A percentile compares a stretch with the other conserved stretches of the same genome.
Conservation (phyloP, 1,140 invertebrate species). For the Branchinecta lynchi region DNA sequence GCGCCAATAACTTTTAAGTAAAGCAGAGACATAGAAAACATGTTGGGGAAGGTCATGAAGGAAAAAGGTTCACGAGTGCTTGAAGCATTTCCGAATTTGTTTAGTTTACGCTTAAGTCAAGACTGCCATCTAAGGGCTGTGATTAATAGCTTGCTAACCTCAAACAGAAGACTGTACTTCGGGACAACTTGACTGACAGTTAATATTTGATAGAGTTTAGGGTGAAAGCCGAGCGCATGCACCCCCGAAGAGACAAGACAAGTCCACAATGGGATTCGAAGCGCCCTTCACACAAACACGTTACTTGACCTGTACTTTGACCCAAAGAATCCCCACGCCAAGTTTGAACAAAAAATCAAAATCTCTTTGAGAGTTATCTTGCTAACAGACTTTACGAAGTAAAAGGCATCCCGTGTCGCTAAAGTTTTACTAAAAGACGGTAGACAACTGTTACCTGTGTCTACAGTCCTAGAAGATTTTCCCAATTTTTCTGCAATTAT, state of each 20-base stretch:
- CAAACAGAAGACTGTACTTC: background rate
- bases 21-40: slow-evolving; percentile 7
- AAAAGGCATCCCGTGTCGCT: background rate
- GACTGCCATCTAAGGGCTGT: background rate
- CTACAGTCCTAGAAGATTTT: slow-evolving; percentile 76
- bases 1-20: background rate
- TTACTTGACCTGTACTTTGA: background rate
- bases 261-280: too few species aligned
- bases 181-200: background rate
- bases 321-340: background rate
- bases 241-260: background rate
- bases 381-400: background rate
- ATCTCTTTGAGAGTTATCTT: background rate
- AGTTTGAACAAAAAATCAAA: background rate
- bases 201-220: background rate
- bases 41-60: background rate
- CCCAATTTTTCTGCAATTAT: slow-evolving; percentile 86
- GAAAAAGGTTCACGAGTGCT: background rate
- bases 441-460: slow-evolving; percentile 45
- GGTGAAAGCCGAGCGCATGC: background rate
- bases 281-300: background rate
- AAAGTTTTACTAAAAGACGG: too few species aligned
- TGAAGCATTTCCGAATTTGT: too few species aligned
- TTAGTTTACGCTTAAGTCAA: too few species aligned
- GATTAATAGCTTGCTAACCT: background rate